Base-by-base conservation (phyloP, 2,797 vertebrate species). In the Cryptoblepharus egeriae region DNA sequence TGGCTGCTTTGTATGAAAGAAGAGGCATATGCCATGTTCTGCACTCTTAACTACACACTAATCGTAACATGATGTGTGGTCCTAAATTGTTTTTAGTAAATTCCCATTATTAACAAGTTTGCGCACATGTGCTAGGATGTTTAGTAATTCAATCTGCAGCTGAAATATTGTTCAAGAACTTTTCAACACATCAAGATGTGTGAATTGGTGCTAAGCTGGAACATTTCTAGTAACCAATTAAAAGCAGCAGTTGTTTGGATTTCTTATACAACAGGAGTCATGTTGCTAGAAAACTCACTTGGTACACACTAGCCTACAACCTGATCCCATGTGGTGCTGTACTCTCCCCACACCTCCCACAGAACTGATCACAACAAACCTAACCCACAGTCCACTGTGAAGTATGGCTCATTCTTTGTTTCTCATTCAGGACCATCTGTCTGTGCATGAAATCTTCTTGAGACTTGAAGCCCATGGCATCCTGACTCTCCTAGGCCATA, bases 141-240 rank as follows among this genome's bases (percentile, higher is more conserved):
- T 65, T 76, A 61, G 26, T 57, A 15, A 77, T 80, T 80, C 37
- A 55, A 80, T 9, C 24, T 6, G 65, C 24, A 42, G 60, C 37
- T 72, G 67, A 77, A 57, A 45, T 64, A 57, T 15, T 64, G 6
- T 32, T 32, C 49, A 80, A 65, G 52, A 32, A 70, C 30, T 22
- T 39, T 42, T 75, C 15, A 39, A 76, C 13, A 61, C 49, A 30
- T 68, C 78, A 67, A 68, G 26, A 57, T 67, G 16, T 79, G 57
- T 11, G 75, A 70, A 85, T 71, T 71, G 58, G 55, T 85, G 58
- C 60, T 65, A 80, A 80, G 49, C 28, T 57, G 61, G 61, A 78
- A 73, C 30, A 60, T 45, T 76, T 76, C 32, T 75, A 49, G 32
- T 28, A 64, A 63, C n/a, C 39, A 85, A 77, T 80, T 58, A 77